phyloP scores from a whole-genome alignment of 2,113 vertebrate genomes.

The Gnathonemus longibarbis region DNA sequence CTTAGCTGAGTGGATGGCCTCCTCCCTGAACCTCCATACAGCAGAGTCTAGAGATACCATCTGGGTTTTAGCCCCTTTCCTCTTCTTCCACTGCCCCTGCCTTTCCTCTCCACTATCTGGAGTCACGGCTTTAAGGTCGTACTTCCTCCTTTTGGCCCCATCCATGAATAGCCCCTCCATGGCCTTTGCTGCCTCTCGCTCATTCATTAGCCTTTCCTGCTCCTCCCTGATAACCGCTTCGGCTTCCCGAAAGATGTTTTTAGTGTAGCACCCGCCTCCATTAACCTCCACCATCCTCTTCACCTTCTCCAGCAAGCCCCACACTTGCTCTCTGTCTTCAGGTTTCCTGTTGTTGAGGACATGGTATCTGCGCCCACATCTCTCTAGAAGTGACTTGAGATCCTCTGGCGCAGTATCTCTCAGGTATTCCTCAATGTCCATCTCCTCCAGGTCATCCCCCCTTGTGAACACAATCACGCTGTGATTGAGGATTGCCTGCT shows the following conservation, averaged over 20 bases:
- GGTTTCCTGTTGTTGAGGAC: conserved; percentile 58
- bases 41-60: conserved; percentile 24
- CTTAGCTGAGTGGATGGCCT: conserved; percentile 48
- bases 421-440: conserved; percentile 48
- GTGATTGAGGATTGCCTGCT: conserved; percentile 48
- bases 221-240: conserved; percentile 55
- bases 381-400: conserved; percentile 50
- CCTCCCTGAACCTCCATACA: conserved; percentile 33
- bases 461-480: conserved; percentile 61
- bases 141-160: conserved; percentile 42
- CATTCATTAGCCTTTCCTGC: conserved; percentile 46
- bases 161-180: conserved; percentile 16
- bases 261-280: conserved; percentile 50
- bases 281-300: conserved; percentile 47
- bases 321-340: conserved; percentile 46
- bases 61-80: conserved; percentile 3
- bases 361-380: conserved; percentile 58
- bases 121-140: conserved; percentile 32
- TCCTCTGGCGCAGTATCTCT: conserved; percentile 37
- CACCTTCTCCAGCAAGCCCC: conserved; percentile 50
- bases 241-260: conserved; percentile 46
- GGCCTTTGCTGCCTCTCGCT: conserved; percentile 27
- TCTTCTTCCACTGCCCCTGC: conserved; percentile 21
- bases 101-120: conserved; percentile 16
- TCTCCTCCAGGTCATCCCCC: conserved; percentile 53